Evolutionary conservation across 2,888 invertebrate species (phyloP).

Genomic region (Trachelus tabidus): DNA sequence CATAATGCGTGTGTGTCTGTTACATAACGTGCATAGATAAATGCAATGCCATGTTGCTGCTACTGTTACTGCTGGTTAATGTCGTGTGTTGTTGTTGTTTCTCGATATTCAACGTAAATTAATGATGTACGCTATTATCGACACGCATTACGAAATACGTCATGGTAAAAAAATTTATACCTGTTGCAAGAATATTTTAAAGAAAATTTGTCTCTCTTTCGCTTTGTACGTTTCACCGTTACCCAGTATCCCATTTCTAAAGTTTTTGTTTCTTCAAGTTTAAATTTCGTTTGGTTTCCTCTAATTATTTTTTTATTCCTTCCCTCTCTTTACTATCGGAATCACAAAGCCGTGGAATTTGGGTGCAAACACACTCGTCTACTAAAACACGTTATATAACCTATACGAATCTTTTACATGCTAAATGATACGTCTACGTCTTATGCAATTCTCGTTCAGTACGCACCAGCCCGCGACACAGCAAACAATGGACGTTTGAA

Average conservation of each 20-base stretch:
- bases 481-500: neutral
- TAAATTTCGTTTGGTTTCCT: slow-evolving; percentile 8
- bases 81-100: slow-evolving; percentile 65
- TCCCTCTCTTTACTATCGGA: slow-evolving; percentile 12
- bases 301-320: slow-evolving; percentile 13
- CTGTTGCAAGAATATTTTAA: neutral
- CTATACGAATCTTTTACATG: neutral
- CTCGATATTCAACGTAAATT: slow-evolving; percentile 51
- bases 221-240: neutral
- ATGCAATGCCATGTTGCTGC: slow-evolving; percentile 49
- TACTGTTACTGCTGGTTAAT: slow-evolving; percentile 59
- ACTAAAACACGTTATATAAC: neutral
- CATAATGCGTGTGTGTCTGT: slow-evolving; percentile 19
- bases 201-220: neutral
- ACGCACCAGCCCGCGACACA: neutral
- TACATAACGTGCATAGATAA: slow-evolving; percentile 17
- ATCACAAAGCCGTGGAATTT: neutral
- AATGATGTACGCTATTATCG: neutral
- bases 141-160: neutral
- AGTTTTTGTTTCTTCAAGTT: neutral
- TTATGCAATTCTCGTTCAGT: neutral
- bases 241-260: neutral
- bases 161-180: neutral
- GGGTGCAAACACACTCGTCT: neutral
- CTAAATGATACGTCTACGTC: neutral